phyloP scores from a whole-genome alignment of 2,797 vertebrate species.

The Semotilus atromaculatus region DNA sequence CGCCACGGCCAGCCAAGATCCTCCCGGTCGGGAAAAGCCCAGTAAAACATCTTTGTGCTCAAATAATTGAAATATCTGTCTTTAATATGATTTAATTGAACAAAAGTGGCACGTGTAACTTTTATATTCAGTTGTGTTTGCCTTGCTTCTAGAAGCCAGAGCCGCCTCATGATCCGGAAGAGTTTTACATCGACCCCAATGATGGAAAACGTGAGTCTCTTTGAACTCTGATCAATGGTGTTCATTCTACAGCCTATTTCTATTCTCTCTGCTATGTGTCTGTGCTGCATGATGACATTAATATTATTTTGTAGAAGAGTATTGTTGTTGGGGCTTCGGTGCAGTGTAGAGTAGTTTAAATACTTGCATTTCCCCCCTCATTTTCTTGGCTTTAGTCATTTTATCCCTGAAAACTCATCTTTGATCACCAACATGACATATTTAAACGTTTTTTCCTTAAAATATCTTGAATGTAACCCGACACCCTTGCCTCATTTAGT shows the following conservation, averaged over 20 bases:
- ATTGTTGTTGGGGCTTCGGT: neutral
- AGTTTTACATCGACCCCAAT: slow-evolving; percentile 59
- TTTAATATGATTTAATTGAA: neutral
- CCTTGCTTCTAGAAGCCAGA: slow-evolving; percentile 60
- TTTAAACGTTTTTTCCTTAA: too few relatives aligned
- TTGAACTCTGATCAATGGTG: neutral
- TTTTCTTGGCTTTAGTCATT: neutral
- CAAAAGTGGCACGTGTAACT: slow-evolving; percentile 7
- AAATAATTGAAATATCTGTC: neutral
- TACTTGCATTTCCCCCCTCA: neutral
- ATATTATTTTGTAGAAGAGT: neutral
- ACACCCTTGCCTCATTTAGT: too few relatives aligned
- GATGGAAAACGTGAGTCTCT: slow-evolving; percentile 71
- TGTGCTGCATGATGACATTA: neutral
- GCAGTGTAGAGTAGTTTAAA: neutral
- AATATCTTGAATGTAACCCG: too few relatives aligned
- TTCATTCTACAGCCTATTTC: too few relatives aligned
- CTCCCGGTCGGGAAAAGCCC: slow-evolving; percentile 46
- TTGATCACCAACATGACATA: too few relatives aligned
- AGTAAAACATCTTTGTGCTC: slow-evolving; percentile 54
- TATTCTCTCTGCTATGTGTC: neutral
- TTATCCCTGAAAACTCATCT: too few relatives aligned
- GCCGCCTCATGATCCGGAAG: slow-evolving; percentile 51
- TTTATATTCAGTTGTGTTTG: neutral
- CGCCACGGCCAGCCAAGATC: slow-evolving; percentile 63